These are phyloP conservation scores for Ptyas mucosa DNA, from an alignment of 2,113 vertebrate species.

Conservation along the genomic window DNA sequence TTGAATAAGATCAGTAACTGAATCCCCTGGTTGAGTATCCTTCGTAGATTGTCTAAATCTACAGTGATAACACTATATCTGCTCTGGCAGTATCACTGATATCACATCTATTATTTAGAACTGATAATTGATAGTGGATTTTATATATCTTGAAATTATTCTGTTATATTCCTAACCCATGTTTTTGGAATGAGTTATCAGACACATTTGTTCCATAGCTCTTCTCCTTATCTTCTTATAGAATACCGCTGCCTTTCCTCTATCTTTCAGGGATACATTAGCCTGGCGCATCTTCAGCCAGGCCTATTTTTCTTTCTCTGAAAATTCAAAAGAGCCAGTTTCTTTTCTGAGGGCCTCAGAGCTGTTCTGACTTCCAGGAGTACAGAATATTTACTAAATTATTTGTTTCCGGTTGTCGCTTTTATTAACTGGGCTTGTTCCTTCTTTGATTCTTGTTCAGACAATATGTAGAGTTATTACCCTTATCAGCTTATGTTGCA, in stretches of 20 bases:
- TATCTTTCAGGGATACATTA: not conserved
- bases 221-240: not conserved
- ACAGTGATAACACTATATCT: not conserved
- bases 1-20: not conserved
- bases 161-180: not conserved
- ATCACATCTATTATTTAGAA: not conserved
- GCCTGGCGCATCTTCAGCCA: not conserved
- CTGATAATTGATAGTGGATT: not conserved
- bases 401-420: not conserved
- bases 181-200: not conserved
- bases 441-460: not conserved
- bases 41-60: not conserved
- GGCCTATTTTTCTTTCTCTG: not conserved
- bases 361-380: not conserved
- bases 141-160: not conserved
- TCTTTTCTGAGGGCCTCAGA: not conserved
- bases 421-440: not conserved
- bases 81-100: not conserved
- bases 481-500: not conserved
- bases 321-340: not conserved
- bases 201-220: not conserved
- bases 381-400: not conserved
- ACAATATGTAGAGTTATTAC: not conserved
- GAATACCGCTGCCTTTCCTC: not conserved
- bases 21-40: not conserved